Conservation (phyloP, 2,113 vertebrate species). For the Thomomys bottae region DNA sequence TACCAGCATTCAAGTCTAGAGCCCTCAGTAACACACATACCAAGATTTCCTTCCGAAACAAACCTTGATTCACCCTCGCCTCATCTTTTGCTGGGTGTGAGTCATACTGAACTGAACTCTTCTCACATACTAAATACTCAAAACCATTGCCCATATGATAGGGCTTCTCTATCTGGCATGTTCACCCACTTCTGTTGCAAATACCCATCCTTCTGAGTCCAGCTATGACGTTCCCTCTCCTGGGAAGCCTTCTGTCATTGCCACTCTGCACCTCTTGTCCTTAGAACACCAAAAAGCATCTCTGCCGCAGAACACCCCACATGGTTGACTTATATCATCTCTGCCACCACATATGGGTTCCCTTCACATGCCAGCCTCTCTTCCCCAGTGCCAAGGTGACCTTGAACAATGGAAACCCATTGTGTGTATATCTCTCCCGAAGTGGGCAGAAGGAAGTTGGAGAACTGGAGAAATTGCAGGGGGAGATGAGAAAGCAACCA, state of each 20-base stretch:
- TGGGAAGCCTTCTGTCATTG: not conserved
- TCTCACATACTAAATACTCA: not conserved
- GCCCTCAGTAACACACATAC: rapidly evolving
- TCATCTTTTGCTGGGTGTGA: not conserved
- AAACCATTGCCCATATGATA: not conserved
- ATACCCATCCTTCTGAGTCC: not conserved
- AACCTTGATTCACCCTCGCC: not conserved
- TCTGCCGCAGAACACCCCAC: not conserved
- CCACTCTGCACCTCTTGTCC: not conserved
- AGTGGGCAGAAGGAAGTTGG: not conserved
- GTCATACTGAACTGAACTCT: not conserved
- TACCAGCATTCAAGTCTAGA: not conserved
- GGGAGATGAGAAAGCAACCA: not conserved
- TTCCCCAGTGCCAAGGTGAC: not conserved
- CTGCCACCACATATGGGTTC: not conserved
- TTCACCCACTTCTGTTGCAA: not conserved
- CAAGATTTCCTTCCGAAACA: not conserved
- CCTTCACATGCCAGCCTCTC: not conserved
- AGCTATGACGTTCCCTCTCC: not conserved
- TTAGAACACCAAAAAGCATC: not conserved
- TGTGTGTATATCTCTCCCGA: not conserved
- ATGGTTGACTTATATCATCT: not conserved
- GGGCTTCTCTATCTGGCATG: not conserved
- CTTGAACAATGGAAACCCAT: not conserved
- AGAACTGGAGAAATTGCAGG: not conserved